Evolutionary conservation across 2,888 invertebrate species (phyloP).

Genomic region (Ametastegia equiseti): DNA sequence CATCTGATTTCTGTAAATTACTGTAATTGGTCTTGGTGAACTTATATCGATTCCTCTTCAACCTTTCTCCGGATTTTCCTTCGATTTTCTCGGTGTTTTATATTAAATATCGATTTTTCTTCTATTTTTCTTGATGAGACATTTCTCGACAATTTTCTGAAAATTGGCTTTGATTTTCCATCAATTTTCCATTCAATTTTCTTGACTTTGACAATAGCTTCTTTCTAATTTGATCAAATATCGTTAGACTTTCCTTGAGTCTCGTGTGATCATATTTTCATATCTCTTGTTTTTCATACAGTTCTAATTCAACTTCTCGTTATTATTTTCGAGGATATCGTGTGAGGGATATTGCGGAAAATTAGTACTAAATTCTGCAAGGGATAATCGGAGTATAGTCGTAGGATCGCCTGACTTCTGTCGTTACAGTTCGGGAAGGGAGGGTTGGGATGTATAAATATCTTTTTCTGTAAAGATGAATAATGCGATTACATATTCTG

Average conservation of each 20-base stretch:
- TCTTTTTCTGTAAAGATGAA: conserved; percentile 25
- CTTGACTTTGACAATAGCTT: background rate
- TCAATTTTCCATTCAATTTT: background rate
- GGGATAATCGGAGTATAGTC: background rate
- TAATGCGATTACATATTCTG: conserved; percentile 59
- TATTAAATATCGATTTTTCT: too few relatives aligned
- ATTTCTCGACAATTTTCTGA: too few relatives aligned
- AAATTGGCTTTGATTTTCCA: background rate
- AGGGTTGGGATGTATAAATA: background rate
- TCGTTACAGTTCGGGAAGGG: background rate
- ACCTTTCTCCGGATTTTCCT: too few relatives aligned
- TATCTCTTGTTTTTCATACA: background rate
- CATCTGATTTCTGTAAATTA: too few relatives aligned
- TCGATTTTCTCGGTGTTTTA: too few relatives aligned
- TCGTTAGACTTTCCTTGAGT: background rate
- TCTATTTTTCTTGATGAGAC: too few relatives aligned
- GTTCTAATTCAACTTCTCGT: too few relatives aligned
- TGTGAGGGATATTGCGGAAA: too few relatives aligned
- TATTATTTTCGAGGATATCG: too few relatives aligned
- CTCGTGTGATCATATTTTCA: background rate
- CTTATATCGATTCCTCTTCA: too few relatives aligned
- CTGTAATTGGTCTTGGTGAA: too few relatives aligned
- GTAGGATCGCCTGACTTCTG: background rate
- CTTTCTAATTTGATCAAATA: background rate
- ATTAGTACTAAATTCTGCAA: background rate